Base-by-base conservation (phyloP, 2,797 vertebrate species). In the Coreius guichenoti region DNA sequence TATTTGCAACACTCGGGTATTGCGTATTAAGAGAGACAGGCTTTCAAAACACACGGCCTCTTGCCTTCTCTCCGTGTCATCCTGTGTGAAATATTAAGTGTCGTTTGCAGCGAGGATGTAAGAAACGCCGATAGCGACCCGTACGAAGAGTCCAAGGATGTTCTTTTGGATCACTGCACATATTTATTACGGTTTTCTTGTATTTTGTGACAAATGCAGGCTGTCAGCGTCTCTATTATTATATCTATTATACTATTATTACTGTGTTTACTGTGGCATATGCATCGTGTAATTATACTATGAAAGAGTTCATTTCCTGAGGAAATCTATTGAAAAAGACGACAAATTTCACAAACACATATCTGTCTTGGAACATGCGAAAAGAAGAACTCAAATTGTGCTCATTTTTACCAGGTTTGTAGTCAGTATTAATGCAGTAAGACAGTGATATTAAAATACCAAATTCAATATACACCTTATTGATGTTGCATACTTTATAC, bases 221-320 rank as follows among this genome's bases (percentile, higher is more conserved):
- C 91, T 90, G 93, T 93, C 92, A 92, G 89, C 87, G 86, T 92
- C 92, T 93, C 91, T 91, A 92, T n/a, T n/a, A n/a, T n/a, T n/a
- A n/a, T n/a, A n/a, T n/a, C n/a, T n/a, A n/a, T n/a, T n/a, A n/a
- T n/a, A n/a, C n/a, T n/a, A n/a, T n/a, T n/a, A n/a, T 93, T 92
- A 92, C 92, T 87, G 85, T 92, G 92, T 94, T 95, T 93, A 92
- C 92, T 89, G 89, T 91, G 93, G 91, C 94, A 93, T 86, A 89
- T 86, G 90, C 93, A 92, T 94, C 90, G 91, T 92, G 90, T 93
- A 95, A 95, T 95, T 93, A 95, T 91, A 91, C 91, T 89, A 90
- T 90, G 92, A 94, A 94, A 94, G 92, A 90, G 91, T 91, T 92
- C 88, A 86, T 92, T 91, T 93, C 93, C 94, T 89, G 88, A 65